phyloP scores from a whole-genome alignment of 2,888 invertebrate species.

The Epicampocera succincta region DNA sequence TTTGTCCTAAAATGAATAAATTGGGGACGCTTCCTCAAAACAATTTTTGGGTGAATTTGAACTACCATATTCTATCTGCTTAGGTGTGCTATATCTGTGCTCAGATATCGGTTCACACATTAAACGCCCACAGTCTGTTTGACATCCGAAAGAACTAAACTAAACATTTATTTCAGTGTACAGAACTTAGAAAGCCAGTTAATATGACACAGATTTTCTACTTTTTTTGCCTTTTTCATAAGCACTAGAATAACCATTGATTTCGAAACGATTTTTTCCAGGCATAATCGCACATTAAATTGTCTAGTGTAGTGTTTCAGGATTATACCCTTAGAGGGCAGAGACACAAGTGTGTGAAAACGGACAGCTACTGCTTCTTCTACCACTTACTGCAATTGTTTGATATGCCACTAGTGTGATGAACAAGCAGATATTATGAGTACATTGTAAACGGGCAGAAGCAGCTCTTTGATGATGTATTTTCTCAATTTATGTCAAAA shows the following conservation, averaged over 20 bases:
- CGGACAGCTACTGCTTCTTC: conserved; percentile 19
- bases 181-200: conserved; percentile 27
- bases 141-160: too few relatives aligned
- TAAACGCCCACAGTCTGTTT: too few relatives aligned
- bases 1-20: too few relatives aligned
- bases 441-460: neutral
- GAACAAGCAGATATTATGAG: too few relatives aligned
- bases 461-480: too few relatives aligned
- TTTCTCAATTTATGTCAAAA: too few relatives aligned
- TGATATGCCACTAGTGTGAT: neutral
- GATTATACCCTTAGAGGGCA: conserved; percentile 62
- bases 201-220: conserved; percentile 67
- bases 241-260: conserved; percentile 63
- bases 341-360: conserved; percentile 39
- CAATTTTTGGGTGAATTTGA: too few relatives aligned
- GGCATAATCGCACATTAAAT: conserved; percentile 50
- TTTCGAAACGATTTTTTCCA: conserved; percentile 56
- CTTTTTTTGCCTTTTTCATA: conserved; percentile 40
- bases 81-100: too few relatives aligned
- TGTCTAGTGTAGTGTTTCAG: conserved; percentile 38
- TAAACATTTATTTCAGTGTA: conserved; percentile 54
- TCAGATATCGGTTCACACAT: too few relatives aligned
- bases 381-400: conserved; percentile 11
- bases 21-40: too few relatives aligned
- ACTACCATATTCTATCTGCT: too few relatives aligned